Evolutionary conservation across 2,888 invertebrate genomes (phyloP), one percentile per base, ranked within the genome.

Genomic region (Drosophila infuscata): DNA sequence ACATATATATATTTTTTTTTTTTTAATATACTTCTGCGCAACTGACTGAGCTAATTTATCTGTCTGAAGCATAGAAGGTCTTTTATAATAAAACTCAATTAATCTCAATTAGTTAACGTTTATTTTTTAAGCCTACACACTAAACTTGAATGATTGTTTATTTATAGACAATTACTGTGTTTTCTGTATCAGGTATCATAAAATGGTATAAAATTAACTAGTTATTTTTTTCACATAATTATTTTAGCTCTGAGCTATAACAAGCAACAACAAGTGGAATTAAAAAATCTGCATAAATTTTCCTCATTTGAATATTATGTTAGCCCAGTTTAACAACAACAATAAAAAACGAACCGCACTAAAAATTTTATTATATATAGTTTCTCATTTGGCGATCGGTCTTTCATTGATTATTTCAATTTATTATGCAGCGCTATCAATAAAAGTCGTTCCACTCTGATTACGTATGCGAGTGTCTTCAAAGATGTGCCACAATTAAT

Each of bases 21-120:
- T 56, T 56, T 12, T 11, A 20, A 30, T 53, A 52, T n/a, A 36
- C 36, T 49, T 36, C 32, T 74, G 53, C 32, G 43, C 52, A 53
- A 52, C 46, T 35, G 36, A 2, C n/a, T 33, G 30, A 30, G 15
- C 48, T 68, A 20, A 38, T 58, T 41, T 41, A 32, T 17, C 30
- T 25, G 48, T 11, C 38, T 9, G 12, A 38, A 33, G 29, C 38
- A 20, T 62, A 35, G 63, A 80, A 70, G 77, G 71, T 70, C 70
- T 67, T 43, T 38, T 32, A 29, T 43, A 62, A n/a, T 46, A 41
- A 43, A 30, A 12, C 43, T 57, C 49, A 62, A 79, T 79, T 63
- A 61, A 79, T 79, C 65, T 69, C 57, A 65, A 81, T 81, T 76
- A 79, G 63, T 64, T 61, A 51, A 58, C 52, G 48, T 58, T 38